Base-by-base conservation (phyloP, 2,113 vertebrate species). In the Poeciliopsis prolifica region DNA sequence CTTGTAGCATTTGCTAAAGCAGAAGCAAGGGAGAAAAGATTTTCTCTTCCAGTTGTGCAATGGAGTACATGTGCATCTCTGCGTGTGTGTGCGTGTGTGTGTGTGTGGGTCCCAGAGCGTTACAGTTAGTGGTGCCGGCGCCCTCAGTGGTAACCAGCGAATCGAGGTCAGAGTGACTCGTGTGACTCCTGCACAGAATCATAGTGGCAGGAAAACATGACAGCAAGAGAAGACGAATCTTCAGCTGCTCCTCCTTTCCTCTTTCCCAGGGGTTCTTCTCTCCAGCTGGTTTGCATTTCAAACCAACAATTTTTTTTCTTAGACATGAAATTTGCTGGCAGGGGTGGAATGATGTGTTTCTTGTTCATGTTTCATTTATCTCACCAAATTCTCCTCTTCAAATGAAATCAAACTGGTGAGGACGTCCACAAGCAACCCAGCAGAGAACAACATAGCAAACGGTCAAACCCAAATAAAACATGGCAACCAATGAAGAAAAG, bases 141-240 rank as follows among this genome's bases (percentile, higher is more conserved):
- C 63, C 69, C 78, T 81, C 9, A 70, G 72, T 89, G 82, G 72
- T 58, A 61, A 78, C 73, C 61, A 0, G 72, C 91, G 86, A 91
- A 92, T 88, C 77, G 84, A 87, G 86, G 90, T 87, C 86, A 91
- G 82, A 91, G 86, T 91, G 83, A 88, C 80, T 89, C 68, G 82
- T 91, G 86, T 89, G 83, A 88, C 80, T 89, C 69, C 62, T 88
- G 83, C 86, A 75, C 72, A 78, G 81, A 78, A 67, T 65, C 22
- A 12, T 14, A 30, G 66, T 70, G 51, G 77, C 61, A 81, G 22
- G 69, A 79, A 79, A 82, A 86, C 72, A 81, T 81, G 77, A 81
- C 80, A 77, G 74, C 17, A 24, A 77, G 61, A 80, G 75, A 72
- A 63, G 62, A 74, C 80, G 65, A 88, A 81, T 74, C 62, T 42